A percentile compares a stretch with the other conserved stretches of the same genome.
phyloP scores from a whole-genome alignment of 92 coral and sea anemone species.

The Umimayanthus chanpuru region DNA sequence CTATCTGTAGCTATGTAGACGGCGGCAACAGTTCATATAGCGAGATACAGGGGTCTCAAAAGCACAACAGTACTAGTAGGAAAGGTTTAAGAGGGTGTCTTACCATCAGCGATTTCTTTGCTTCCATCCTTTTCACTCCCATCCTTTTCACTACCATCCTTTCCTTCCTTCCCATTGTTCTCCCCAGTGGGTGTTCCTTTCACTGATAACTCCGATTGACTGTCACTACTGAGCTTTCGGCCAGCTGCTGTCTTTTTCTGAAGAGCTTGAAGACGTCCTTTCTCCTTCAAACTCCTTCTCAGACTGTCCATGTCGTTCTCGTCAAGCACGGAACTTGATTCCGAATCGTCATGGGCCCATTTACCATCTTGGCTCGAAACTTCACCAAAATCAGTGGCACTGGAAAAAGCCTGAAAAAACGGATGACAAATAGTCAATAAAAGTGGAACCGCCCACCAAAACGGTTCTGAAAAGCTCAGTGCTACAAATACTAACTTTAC shows the following conservation, averaged over 20 bases:
- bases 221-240: background rate
- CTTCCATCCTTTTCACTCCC: constrained; percentile 19
- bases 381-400: constrained; percentile 57
- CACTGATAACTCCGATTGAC: constrained; percentile 2
- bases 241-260: background rate
- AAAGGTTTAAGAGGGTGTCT: background rate
- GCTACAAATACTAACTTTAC: no score
- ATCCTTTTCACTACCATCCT: constrained; percentile 22
- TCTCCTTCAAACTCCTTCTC: constrained; percentile 24
- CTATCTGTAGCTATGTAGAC: background rate
- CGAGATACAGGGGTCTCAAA: background rate
- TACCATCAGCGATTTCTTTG: constrained; percentile 20
- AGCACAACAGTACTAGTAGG: background rate
- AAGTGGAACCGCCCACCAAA: no score
- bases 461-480: no score
- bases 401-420: constrained; percentile 58
- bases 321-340: constrained; percentile 63
- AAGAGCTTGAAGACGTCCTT: constrained; percentile 14
- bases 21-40: no score
- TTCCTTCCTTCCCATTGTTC: constrained; percentile 21
- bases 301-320: constrained; percentile 25
- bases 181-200: constrained; percentile 29
- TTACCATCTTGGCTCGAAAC: constrained; percentile 63
- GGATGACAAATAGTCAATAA: background rate
- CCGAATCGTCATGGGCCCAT: constrained; percentile 84